Conservation (phyloP, 2,113 vertebrate species). For the Caracal caracal region DNA sequence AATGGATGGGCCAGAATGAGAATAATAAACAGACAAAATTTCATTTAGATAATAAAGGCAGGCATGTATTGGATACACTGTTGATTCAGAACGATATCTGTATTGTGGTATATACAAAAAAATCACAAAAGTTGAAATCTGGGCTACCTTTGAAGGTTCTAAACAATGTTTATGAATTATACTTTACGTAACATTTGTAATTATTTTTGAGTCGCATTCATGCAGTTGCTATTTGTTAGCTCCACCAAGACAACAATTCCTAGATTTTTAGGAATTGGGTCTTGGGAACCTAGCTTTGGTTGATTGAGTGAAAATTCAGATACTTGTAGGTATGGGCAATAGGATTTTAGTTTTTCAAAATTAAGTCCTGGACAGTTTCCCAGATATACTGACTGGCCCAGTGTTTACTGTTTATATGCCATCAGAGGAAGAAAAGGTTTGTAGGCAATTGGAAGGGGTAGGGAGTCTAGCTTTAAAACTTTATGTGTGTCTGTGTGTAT, state of each 20-base stretch:
- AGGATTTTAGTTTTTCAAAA: conserved; percentile 33
- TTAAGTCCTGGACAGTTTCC: neutral
- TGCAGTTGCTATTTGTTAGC: neutral
- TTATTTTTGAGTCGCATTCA: neutral
- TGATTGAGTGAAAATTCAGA: conserved; percentile 7
- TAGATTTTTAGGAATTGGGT: conserved; percentile 24
- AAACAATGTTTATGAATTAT: neutral
- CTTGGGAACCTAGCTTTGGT: conserved; percentile 4
- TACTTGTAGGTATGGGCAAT: neutral
- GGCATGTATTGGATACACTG: neutral
- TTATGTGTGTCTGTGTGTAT: neutral
- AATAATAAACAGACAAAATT: conserved; percentile 59
- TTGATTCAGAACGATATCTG: neutral
- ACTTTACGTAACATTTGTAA: neutral
- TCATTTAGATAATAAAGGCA: conserved; percentile 24
- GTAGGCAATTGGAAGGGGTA: neutral
- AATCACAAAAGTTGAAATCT: neutral
- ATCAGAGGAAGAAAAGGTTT: neutral
- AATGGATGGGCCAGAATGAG: conserved; percentile 14
- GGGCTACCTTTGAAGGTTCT: neutral
- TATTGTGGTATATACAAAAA: neutral
- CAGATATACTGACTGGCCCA: neutral
- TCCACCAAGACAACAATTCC: neutral
- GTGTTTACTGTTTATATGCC: neutral
- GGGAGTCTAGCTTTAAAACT: conserved; percentile 27